Evolutionary conservation across 2,797 vertebrate species (phyloP), one percentile per base, ranked within the genome.

Genomic region (Dallia pectoralis): DNA sequence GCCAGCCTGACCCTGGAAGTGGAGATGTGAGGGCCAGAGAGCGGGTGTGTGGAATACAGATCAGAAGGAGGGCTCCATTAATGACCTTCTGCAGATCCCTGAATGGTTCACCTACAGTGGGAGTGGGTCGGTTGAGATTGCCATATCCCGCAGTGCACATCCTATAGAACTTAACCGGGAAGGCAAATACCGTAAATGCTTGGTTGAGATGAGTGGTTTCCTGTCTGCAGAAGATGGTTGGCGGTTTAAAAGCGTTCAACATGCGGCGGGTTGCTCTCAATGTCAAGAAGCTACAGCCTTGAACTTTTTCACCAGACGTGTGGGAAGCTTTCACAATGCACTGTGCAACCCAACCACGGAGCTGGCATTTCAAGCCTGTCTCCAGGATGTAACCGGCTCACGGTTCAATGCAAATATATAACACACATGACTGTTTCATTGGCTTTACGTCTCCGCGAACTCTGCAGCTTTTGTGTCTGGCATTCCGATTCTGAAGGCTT

Each of bases 341-440:
- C 51, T 69, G 19, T 69, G 83, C 85, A 90, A 89, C 81, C 69
- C 75, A 79, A 87, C 82, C 84, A 79, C 22, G 75, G 74, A 77
- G 80, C 73, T 87, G 86, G 87, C 88, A 87, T 91, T 88, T 87
- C 76, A 77, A 75, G 75, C 76, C 71, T 74, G 74, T 77, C 70
- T 73, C 32, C 49, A 77, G 27, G 32, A 74, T 6, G 74, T 74
- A 44, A 48, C 6, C 68, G 36, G 27, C 8, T n/a, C 18, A 75
- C 44, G 66, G 49, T 32, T 70, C 30, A 56, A 47, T 79, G 80
- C 61, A 65, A 77, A 83, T 75, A 22, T 51, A 51, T 15, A 51
- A 51, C 9, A 15, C 49, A 51, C 9, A 51, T 51, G 19, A n/a
- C 49, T 51, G 9, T 51, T 51, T 51, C 49, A 51, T 51, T 51